Conservation (phyloP, 2,113 vertebrate species). For the Solenodon paradoxus region DNA sequence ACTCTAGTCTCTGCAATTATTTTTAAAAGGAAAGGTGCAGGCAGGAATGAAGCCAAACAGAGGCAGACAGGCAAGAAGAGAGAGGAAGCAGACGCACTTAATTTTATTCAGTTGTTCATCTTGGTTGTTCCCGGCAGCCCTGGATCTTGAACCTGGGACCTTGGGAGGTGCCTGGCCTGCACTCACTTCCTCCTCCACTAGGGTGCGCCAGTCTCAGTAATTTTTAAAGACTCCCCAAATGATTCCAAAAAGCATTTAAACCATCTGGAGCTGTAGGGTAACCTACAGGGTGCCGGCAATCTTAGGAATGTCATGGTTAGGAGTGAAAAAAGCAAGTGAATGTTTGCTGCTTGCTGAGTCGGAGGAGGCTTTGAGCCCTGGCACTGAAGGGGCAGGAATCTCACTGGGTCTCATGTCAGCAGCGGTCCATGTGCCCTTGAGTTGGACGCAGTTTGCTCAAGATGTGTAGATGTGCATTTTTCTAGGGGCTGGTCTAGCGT, state of each 20-base stretch:
- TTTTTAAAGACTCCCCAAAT: background rate
- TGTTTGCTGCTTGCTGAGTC: background rate
- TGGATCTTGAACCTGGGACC: too few relatives aligned
- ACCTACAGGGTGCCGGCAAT: background rate
- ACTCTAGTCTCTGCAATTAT: too few relatives aligned
- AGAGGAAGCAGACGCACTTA: too few relatives aligned
- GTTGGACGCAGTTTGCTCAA: rapidly evolving
- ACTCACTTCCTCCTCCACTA: too few relatives aligned
- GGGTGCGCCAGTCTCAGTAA: background rate
- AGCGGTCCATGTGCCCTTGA: background rate
- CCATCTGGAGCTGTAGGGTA: background rate
- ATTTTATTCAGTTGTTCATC: too few relatives aligned
- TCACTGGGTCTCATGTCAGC: background rate
- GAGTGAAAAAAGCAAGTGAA: background rate
- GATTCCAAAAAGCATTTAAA: background rate
- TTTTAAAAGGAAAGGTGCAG: too few relatives aligned
- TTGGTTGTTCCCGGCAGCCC: too few relatives aligned
- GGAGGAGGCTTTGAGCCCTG: background rate
- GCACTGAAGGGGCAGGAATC: background rate
- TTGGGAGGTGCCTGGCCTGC: too few relatives aligned
- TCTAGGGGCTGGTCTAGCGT: too few relatives aligned
- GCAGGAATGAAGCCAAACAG: too few relatives aligned
- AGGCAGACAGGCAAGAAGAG: too few relatives aligned
- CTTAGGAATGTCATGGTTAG: background rate
- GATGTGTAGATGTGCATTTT: background rate